These are phyloP conservation scores for Helogale parvula DNA, from an alignment of 2,113 vertebrate genomes.

Conservation along the genomic window DNA sequence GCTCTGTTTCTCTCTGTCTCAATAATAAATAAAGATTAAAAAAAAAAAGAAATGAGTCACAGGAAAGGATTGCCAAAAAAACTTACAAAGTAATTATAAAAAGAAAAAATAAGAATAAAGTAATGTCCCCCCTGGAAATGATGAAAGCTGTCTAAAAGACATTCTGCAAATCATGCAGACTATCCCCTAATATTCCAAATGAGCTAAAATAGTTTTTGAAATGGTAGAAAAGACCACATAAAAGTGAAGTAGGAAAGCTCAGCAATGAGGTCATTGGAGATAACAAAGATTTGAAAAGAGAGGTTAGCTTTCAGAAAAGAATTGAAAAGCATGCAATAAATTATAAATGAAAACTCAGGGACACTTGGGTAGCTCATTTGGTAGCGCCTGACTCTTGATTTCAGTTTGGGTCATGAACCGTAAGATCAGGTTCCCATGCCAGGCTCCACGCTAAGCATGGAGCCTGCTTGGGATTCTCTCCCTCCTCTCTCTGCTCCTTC, in stretches of 20 bases:
- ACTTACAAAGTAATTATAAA: background rate
- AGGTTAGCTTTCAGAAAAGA: background rate
- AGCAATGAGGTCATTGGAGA: background rate
- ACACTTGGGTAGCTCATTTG: no score
- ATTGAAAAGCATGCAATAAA: background rate
- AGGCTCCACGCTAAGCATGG: no score
- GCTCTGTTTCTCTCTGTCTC: no score
- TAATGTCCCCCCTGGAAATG: background rate
- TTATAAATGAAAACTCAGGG: background rate
- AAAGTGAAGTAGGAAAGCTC: background rate
- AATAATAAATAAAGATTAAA: no score
- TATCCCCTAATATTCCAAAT: background rate
- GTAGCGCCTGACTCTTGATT: no score
- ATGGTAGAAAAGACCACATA: background rate
- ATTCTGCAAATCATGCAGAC: background rate
- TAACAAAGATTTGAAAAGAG: background rate
- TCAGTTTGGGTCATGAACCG: no score
- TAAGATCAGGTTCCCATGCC: no score
- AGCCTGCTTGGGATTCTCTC: no score
- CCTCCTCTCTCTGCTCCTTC: no score
- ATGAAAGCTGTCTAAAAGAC: background rate
- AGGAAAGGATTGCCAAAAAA: background rate
- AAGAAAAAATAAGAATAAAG: background rate
- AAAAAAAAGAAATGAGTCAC: background rate
- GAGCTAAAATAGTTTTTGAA: background rate